Evolutionary conservation across 2,797 vertebrate genomes (phyloP).

Genomic region (Neoniphon sammara): DNA sequence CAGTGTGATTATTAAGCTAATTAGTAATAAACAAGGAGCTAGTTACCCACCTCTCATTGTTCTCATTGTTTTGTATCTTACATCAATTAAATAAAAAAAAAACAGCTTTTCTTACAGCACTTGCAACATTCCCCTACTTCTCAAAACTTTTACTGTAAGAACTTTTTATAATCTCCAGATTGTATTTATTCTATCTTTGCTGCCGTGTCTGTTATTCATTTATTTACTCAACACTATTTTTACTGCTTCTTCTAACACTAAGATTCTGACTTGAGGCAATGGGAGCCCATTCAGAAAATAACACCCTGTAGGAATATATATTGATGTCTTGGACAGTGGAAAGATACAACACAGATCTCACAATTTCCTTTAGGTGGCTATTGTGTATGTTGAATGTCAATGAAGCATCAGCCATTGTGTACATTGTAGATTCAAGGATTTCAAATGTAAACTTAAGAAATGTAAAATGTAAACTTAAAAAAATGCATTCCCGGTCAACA

Average conservation of each 20-base stretch:
- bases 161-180: no score
- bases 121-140: background rate
- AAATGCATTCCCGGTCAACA: no score
- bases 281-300: background rate
- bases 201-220: no score
- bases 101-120: background rate
- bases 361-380: background rate
- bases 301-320: background rate
- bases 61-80: conserved; percentile 34
- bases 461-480: no score
- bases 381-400: background rate
- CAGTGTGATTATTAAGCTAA: conserved; percentile 59
- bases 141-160: no score
- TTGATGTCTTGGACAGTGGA: background rate
- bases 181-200: no score
- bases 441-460: no score
- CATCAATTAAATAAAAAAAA: conserved; percentile 10
- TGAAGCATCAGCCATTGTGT: background rate
- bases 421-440: no score
- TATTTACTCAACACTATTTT: no score
- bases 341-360: background rate
- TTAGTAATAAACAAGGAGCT: conserved; percentile 66
- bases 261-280: background rate
- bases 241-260: no score
- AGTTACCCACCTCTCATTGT: conserved; percentile 39